Conservation (phyloP, 1,140 invertebrate species). For the Drosophila albomicans region DNA sequence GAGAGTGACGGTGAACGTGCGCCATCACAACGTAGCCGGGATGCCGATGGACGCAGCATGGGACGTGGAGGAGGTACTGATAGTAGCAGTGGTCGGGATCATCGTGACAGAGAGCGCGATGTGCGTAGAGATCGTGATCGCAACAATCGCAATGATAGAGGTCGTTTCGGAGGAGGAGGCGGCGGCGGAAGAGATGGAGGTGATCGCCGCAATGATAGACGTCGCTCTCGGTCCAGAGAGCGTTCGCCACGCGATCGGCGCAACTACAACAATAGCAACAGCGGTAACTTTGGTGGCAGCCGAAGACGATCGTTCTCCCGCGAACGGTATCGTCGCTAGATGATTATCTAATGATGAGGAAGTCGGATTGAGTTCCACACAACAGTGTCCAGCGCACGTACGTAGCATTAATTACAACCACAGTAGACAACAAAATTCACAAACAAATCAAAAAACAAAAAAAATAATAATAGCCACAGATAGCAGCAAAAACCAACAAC, state of each 20-base stretch:
- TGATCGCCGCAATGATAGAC: slow-evolving; percentile 56
- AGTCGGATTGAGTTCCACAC: slow-evolving; percentile 29
- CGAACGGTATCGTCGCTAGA: slow-evolving; percentile 77
- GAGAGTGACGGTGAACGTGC: slow-evolving; percentile 34
- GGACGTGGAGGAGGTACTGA: slow-evolving; percentile 24
- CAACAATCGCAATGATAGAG: slow-evolving; percentile 35
- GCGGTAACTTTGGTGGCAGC: slow-evolving; percentile 57
- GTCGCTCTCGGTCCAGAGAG: slow-evolving; percentile 71
- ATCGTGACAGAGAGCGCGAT: slow-evolving; percentile 62
- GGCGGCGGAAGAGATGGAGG: slow-evolving; percentile 42
- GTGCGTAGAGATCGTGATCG: slow-evolving; percentile 34
- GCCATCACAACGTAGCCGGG: slow-evolving; percentile 24
- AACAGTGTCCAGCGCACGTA: slow-evolving; percentile 59
- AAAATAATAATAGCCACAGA: slow-evolving; percentile 34
- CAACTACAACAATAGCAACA: slow-evolving; percentile 55
- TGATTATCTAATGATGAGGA: slow-evolving; percentile 1
- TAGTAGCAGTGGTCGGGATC: slow-evolving; percentile 35
- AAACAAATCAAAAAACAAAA: slow-evolving; percentile 18
- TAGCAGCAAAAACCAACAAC: slow-evolving; percentile 41
- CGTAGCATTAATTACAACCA: slow-evolving; percentile 70
- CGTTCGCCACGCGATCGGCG: slow-evolving; percentile 64
- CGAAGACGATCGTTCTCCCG: slow-evolving; percentile 71
- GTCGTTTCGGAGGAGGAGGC: slow-evolving; percentile 36
- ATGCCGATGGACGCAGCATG: slow-evolving; percentile 24
- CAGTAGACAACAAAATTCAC: slow-evolving; percentile 50